Percentiles rank a stretch among this genome's conserved stretches.
Evolutionary conservation across 2,113 vertebrate species (phyloP).

Genomic region (Ceuthmochares aereus): DNA sequence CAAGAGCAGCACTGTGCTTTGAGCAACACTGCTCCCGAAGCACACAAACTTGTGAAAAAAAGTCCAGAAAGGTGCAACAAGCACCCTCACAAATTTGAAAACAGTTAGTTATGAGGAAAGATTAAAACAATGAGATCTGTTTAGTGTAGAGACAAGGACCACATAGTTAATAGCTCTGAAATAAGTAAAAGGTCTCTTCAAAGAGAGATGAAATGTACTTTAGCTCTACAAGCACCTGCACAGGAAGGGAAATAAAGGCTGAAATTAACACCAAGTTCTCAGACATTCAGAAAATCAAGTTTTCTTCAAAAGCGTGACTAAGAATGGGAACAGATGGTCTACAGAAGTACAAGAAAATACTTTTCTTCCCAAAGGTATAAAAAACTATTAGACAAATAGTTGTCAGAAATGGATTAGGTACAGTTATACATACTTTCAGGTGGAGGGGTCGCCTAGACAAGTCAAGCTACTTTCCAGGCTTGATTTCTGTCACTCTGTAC

Average conservation of each 20-base stretch:
- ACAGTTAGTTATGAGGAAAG: not conserved
- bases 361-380: not conserved
- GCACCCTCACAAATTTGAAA: not conserved
- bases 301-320: not conserved
- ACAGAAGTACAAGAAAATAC: not conserved
- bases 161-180: not conserved
- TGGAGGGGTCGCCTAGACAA: not conserved
- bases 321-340: not conserved
- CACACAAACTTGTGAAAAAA: not conserved
- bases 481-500: not conserved
- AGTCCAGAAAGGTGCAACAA: not conserved
- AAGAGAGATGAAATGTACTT: not conserved
- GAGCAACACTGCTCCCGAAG: accelerated
- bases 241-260: not conserved
- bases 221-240: not conserved
- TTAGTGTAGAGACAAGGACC: not conserved
- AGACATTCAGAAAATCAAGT: not conserved
- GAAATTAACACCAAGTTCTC: not conserved
- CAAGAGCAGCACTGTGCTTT: not conserved
- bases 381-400: not conserved
- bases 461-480: not conserved
- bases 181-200: not conserved
- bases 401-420: not conserved
- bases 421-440: not conserved
- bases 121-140: not conserved